Evolutionary conservation across 2,888 invertebrate genomes (phyloP).

Genomic region (Scaptomyza reducta): DNA sequence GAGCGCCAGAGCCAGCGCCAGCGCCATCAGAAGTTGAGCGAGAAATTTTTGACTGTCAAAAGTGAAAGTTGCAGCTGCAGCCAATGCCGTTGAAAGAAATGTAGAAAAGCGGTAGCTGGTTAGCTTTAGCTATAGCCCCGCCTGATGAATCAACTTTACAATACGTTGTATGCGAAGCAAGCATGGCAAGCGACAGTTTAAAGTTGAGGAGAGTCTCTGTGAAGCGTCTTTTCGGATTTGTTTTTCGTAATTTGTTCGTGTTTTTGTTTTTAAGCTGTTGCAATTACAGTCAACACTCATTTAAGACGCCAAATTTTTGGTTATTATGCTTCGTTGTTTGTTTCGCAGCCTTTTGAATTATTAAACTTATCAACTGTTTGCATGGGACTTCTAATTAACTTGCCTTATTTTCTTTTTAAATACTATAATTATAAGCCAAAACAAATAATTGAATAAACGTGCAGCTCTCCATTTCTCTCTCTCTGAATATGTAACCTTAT

Average conservation of each 20-base stretch:
- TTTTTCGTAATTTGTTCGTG: slow-evolving; percentile 1
- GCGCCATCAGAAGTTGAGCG: slow-evolving; percentile 64
- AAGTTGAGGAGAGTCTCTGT: slow-evolving; percentile 42
- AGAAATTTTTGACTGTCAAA: slow-evolving; percentile 81
- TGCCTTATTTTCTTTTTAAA: background rate
- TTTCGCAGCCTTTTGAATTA: slow-evolving; percentile 13
- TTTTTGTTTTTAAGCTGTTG: slow-evolving; percentile 29
- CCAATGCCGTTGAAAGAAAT: slow-evolving; percentile 70
- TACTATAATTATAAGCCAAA: background rate
- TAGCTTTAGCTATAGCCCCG: slow-evolving; percentile 35
- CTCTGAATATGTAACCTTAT: background rate
- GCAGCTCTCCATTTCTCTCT: slow-evolving; percentile 1
- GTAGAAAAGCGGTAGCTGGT: slow-evolving; percentile 63
- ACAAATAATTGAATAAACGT: background rate
- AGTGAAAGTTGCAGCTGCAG: slow-evolving; percentile 77
- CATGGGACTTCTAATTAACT: slow-evolving; percentile 6
- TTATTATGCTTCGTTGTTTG: slow-evolving; percentile 38
- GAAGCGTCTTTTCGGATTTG: slow-evolving; percentile 12
- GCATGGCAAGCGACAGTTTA: slow-evolving; percentile 55
- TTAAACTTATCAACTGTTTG: slow-evolving; percentile 20
- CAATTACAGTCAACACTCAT: slow-evolving; percentile 34
- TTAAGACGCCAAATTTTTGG: slow-evolving; percentile 42
- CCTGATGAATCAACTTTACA: slow-evolving; percentile 64
- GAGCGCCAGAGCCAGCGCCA: slow-evolving; percentile 6
- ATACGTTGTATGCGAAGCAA: slow-evolving; percentile 1